phyloP scores from a whole-genome alignment of 2,888 invertebrate species.

The Megamerina dolium region DNA sequence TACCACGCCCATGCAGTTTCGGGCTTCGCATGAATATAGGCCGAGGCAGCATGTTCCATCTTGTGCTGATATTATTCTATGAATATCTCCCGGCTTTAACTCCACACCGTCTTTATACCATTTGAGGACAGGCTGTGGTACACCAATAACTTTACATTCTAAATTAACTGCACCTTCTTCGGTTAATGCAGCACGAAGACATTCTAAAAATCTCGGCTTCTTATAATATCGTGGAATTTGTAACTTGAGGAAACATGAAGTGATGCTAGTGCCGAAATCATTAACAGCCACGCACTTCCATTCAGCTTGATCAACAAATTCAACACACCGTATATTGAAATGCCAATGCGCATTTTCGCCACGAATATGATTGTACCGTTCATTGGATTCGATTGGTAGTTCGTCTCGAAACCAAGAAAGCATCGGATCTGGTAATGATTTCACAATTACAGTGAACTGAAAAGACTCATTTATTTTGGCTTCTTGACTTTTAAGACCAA shows the following conservation, averaged over 20 bases:
- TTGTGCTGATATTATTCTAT: slow-evolving; percentile 82
- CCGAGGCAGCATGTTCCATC: slow-evolving; percentile 86
- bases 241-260: slow-evolving; percentile 78
- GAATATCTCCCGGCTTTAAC: slow-evolving; percentile 84
- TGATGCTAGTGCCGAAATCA: slow-evolving; percentile 82
- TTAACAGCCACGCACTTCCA: slow-evolving; percentile 89
- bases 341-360: slow-evolving; percentile 68
- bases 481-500: slow-evolving; percentile 75
- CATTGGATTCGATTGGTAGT: slow-evolving; percentile 62
- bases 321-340: slow-evolving; percentile 66
- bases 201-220: slow-evolving; percentile 81
- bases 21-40: slow-evolving; percentile 85
- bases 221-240: slow-evolving; percentile 83
- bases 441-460: slow-evolving; percentile 75
- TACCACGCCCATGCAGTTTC: slow-evolving; percentile 85
- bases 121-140: slow-evolving; percentile 81
- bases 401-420: slow-evolving; percentile 87
- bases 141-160: slow-evolving; percentile 88
- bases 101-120: slow-evolving; percentile 92
- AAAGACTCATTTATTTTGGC: slow-evolving; percentile 77
- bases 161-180: slow-evolving; percentile 84
- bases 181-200: slow-evolving; percentile 75
- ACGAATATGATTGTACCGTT: slow-evolving; percentile 62
- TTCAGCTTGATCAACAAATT: slow-evolving; percentile 81
- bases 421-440: slow-evolving; percentile 72